phyloP scores from a whole-genome alignment of 1,140 invertebrate genomes.

The Aphelenchoides avenae region DNA sequence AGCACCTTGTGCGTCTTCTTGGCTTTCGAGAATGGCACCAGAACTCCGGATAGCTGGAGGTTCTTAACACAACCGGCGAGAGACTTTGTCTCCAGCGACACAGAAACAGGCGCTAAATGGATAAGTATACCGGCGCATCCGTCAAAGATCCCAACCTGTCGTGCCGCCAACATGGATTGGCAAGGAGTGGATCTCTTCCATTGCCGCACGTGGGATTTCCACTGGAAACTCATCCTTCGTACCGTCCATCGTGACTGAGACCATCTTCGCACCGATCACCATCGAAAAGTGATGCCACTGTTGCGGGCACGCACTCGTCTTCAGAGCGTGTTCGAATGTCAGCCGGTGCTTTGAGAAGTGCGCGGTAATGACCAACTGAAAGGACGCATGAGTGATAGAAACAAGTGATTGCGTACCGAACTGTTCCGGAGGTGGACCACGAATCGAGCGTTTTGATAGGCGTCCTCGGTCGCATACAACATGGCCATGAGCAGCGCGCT shows the following conservation, averaged over 20 bases:
- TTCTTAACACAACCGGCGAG: slow-evolving; percentile 30
- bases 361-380: slow-evolving; percentile 33
- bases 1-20: slow-evolving; percentile 40
- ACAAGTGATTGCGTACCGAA: slow-evolving; percentile 21
- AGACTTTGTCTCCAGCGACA: slow-evolving; percentile 17
- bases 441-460: slow-evolving; percentile 17
- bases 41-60: slow-evolving; percentile 21
- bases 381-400: background rate
- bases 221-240: slow-evolving; percentile 2
- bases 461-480: slow-evolving; percentile 16
- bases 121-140: slow-evolving; percentile 1
- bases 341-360: slow-evolving; percentile 22
- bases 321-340: background rate
- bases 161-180: slow-evolving; percentile 37
- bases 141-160: slow-evolving; percentile 24
- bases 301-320: slow-evolving; percentile 25
- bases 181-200: slow-evolving; percentile 31
- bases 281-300: slow-evolving; percentile 36
- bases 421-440: slow-evolving; percentile 25
- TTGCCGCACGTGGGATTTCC: slow-evolving; percentile 2
- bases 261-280: background rate
- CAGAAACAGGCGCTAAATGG: slow-evolving; percentile 18
- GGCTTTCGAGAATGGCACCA: slow-evolving; percentile 6
- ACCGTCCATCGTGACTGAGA: slow-evolving; percentile 23
- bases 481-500: slow-evolving; percentile 11